Percentiles rank a stretch among this genome's conserved stretches.
Conservation (phyloP, 2,888 invertebrate species). For the Polylopha cassiicola region DNA sequence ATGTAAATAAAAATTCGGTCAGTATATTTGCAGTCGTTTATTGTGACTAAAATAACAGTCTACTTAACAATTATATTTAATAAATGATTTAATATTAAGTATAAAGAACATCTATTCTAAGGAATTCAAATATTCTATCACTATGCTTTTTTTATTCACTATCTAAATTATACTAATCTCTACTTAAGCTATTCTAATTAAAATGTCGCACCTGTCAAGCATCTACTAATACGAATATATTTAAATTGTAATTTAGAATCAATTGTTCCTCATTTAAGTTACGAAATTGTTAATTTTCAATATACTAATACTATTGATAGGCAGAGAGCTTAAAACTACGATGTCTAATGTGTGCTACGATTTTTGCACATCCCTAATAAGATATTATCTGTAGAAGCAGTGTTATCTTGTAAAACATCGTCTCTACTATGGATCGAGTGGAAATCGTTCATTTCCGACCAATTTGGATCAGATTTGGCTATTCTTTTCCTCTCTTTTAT, state of each 20-base stretch:
- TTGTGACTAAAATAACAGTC: slow-evolving; percentile 21
- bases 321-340: too few relatives aligned
- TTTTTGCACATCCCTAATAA: slow-evolving; percentile 66
- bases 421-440: slow-evolving; percentile 71
- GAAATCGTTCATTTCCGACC: slow-evolving; percentile 72
- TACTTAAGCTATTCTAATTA: slow-evolving; percentile 13
- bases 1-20: not conserved
- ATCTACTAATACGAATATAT: slow-evolving; percentile 17
- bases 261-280: slow-evolving; percentile 19
- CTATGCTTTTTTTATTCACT: slow-evolving; percentile 17
- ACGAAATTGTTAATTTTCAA: slow-evolving; percentile 12
- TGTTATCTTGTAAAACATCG: slow-evolving; percentile 61
- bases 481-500: slow-evolving; percentile 69
- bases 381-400: slow-evolving; percentile 71
- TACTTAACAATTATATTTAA: slow-evolving; percentile 18
- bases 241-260: slow-evolving; percentile 20
- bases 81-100: slow-evolving; percentile 12
- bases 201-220: slow-evolving; percentile 15
- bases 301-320: slow-evolving; percentile 8
- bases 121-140: slow-evolving; percentile 11
- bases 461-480: slow-evolving; percentile 65
- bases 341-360: slow-evolving; percentile 52
- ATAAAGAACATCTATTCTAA: slow-evolving; percentile 9
- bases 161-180: slow-evolving; percentile 15
- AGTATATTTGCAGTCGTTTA: slow-evolving; percentile 14